Conservation (phyloP, 2,888 invertebrate species). For the Pandemis heparana region DNA sequence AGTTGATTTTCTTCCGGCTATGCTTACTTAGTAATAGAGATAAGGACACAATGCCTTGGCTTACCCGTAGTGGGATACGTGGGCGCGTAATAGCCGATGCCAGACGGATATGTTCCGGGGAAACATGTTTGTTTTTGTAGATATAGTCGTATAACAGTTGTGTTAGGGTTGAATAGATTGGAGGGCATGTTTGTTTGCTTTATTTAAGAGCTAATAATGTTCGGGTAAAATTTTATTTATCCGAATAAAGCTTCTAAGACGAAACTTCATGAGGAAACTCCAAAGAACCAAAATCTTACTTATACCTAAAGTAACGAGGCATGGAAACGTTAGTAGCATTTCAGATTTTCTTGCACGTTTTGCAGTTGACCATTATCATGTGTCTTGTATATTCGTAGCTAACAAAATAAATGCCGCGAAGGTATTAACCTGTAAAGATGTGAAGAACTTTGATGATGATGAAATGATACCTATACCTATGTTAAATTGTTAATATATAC, state of each 20-base stretch:
- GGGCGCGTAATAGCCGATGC: conserved; percentile 64
- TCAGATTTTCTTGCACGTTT: background rate
- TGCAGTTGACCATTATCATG: background rate
- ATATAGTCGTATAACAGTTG: conserved; percentile 33
- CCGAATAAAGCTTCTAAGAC: background rate
- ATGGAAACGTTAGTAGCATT: background rate
- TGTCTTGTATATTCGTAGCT: background rate
- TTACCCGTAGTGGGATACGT: conserved; percentile 56
- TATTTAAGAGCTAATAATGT: background rate
- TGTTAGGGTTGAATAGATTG: conserved; percentile 23
- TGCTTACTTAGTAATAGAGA: conserved; percentile 46
- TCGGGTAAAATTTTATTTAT: background rate
- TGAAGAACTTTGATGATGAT: background rate
- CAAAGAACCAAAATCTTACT: background rate
- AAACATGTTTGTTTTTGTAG: conserved; percentile 48
- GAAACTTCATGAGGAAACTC: background rate
- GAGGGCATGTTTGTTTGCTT: conserved; percentile 8
- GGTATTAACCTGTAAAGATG: background rate
- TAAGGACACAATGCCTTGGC: conserved; percentile 52
- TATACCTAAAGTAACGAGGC: background rate
- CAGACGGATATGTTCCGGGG: conserved; percentile 61
- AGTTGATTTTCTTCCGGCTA: conserved; percentile 27
- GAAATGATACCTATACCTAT: background rate
- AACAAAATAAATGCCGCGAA: background rate
- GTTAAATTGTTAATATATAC: no score